Conservation (phyloP, 2,113 vertebrate genomes). For the rat (Rattus norvegicus) region GRCr8 NC_086038.1:33747501-33748000, state of each 20-base stretch:
- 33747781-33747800: slow-evolving; percentile 81
- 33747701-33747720: slow-evolving; percentile 76
- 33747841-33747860: slow-evolving; percentile 97
- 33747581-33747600: slow-evolving; percentile 40
- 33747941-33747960: background rate
- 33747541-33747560: slow-evolving; percentile 68
- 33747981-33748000: background rate
- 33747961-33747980: background rate
- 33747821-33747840: slow-evolving; percentile 90
- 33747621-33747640: slow-evolving; percentile 71
- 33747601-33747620: slow-evolving; percentile 63
- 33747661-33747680: slow-evolving; percentile 88
- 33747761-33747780: slow-evolving; percentile 77
- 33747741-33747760: slow-evolving; percentile 76
- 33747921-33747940: slow-evolving; percentile 75
- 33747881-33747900: slow-evolving; percentile 97
- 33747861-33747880: slow-evolving; percentile 98
- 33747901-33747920: slow-evolving; percentile 97
- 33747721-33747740: slow-evolving; percentile 77
- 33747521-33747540: slow-evolving; percentile 66
- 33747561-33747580: background rate
- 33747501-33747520: slow-evolving; percentile 74
- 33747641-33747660: slow-evolving; percentile 83
- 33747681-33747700: slow-evolving; percentile 78
- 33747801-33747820: slow-evolving; percentile 81